phyloP scores from a whole-genome alignment of 2,113 vertebrate genomes.

The Talpa occidentalis region DNA sequence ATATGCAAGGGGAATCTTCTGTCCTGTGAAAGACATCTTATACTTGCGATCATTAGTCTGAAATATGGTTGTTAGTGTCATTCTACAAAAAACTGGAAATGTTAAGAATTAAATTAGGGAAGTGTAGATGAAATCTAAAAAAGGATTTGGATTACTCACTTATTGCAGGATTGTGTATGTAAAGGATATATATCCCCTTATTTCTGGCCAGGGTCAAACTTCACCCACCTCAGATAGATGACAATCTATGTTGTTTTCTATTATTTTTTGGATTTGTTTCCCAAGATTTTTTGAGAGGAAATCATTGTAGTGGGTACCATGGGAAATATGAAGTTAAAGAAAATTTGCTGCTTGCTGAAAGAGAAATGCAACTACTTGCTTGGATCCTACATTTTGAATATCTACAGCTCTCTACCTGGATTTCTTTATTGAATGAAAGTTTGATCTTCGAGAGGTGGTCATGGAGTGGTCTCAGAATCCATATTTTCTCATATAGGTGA shows the following conservation, averaged over 20 bases:
- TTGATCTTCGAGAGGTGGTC: neutral
- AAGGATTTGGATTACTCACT: constrained; percentile 8
- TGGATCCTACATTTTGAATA: constrained; percentile 33
- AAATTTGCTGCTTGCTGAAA: constrained; percentile 5
- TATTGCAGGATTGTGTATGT: neutral
- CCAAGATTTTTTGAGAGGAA: neutral
- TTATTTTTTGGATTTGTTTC: neutral
- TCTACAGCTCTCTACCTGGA: neutral
- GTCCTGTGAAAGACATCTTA: neutral
- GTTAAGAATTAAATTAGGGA: neutral
- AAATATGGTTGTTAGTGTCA: constrained; percentile 15
- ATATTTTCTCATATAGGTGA: neutral
- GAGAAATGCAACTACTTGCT: neutral
- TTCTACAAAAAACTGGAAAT: constrained; percentile 24
- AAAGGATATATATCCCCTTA: neutral
- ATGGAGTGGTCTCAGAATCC: neutral
- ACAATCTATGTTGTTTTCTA: neutral
- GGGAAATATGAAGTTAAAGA: constrained; percentile 25
- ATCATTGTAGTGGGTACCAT: neutral
- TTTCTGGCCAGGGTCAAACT: neutral
- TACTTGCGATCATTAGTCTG: neutral
- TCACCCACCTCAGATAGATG: neutral
- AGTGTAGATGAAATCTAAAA: neutral
- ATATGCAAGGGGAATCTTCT: neutral
- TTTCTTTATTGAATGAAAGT: constrained; percentile 11